Evolutionary conservation across 2,888 invertebrate genomes (phyloP).

Genomic region (Omphaloscelis lunosa): DNA sequence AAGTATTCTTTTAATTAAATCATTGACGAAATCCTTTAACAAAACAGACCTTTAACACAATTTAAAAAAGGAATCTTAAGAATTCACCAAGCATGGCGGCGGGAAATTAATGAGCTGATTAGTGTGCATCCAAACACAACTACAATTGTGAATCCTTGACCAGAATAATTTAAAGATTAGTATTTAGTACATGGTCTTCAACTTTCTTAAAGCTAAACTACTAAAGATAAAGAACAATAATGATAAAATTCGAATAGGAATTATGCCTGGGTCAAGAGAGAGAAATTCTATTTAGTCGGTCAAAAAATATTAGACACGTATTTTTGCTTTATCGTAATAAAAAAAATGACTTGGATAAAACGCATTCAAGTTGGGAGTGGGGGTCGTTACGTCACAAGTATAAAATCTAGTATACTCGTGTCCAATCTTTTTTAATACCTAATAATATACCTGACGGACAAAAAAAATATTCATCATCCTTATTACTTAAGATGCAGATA

Average conservation of each 20-base stretch:
- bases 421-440: too few species aligned
- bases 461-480: too few species aligned
- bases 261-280: too few species aligned
- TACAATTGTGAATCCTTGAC: conserved; percentile 22
- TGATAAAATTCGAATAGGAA: not conserved
- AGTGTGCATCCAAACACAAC: conserved; percentile 25
- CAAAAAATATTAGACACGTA: too few species aligned
- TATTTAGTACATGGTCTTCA: conserved; percentile 22
- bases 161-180: conserved; percentile 17
- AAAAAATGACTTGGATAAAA: too few species aligned
- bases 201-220: conserved; percentile 2
- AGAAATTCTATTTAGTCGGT: too few species aligned
- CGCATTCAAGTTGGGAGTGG: too few species aligned
- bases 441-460: too few species aligned
- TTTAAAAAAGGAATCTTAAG: conserved; percentile 6
- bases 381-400: too few species aligned
- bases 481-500: too few species aligned
- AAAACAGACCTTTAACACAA: not conserved
- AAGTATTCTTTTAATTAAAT: not conserved
- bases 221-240: not conserved
- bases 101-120: conserved; percentile 43
- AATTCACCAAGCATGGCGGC: conserved; percentile 11
- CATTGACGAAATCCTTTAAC: not conserved
- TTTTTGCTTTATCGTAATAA: too few species aligned
- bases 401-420: too few species aligned